phyloP scores from a whole-genome alignment of 2,113 vertebrate species.

The Hydrochoerus hydrochaeris region DNA sequence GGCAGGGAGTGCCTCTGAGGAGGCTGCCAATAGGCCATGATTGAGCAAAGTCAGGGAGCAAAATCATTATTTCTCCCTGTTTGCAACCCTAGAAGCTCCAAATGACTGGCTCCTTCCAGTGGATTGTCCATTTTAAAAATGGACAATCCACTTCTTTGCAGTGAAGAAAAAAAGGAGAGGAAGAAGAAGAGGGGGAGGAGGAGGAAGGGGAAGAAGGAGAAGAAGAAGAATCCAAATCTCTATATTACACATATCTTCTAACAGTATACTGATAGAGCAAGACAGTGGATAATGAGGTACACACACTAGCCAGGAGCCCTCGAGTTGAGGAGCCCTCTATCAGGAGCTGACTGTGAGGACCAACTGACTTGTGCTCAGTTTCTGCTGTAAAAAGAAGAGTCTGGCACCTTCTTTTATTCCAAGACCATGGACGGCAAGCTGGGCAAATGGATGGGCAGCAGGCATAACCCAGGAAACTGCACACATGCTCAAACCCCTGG shows the following conservation, averaged over 20 bases:
- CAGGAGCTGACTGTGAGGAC: slow-evolving; percentile 48
- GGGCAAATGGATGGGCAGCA: background rate
- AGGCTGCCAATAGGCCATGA: slow-evolving; percentile 76
- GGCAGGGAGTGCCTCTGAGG: slow-evolving; percentile 69
- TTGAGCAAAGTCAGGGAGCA: slow-evolving; percentile 61
- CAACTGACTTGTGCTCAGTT: slow-evolving; percentile 46
- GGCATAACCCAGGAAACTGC: background rate
- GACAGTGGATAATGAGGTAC: slow-evolving; percentile 42
- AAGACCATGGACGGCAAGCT: slow-evolving; percentile 22
- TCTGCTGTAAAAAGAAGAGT: slow-evolving; percentile 48
- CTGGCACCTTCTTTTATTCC: background rate
- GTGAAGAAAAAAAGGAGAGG: no score
- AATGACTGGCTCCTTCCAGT: background rate
- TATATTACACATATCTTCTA: slow-evolving; percentile 38
- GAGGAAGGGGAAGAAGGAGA: no score
- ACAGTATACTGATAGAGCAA: slow-evolving; percentile 4
- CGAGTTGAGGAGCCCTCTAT: slow-evolving; percentile 58
- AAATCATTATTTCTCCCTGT: slow-evolving; percentile 52
- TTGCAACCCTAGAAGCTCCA: background rate
- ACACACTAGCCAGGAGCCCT: slow-evolving; percentile 37
- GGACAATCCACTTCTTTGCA: background rate
- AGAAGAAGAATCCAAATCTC: background rate
- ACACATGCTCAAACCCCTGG: background rate
- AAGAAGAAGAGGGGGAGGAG: no score
- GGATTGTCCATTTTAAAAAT: slow-evolving; percentile 5